Evolutionary conservation across 1,140 invertebrate species (phyloP).

Genomic region (Holcopasites calliopsidis): DNA sequence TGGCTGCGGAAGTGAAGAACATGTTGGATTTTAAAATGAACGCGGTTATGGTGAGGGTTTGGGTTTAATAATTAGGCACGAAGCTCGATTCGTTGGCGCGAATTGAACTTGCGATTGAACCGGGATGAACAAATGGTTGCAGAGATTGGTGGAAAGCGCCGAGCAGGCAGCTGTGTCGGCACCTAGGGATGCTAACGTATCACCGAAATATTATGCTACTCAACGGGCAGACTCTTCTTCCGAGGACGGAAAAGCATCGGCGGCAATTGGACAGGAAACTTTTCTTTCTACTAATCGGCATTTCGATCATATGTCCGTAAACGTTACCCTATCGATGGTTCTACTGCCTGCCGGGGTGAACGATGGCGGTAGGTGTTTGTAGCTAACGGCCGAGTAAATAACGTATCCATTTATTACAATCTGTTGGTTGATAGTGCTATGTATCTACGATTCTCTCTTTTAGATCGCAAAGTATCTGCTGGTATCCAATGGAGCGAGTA

Average conservation of each 20-base stretch:
- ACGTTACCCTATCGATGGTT: constrained; percentile 91
- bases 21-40: constrained; percentile 95
- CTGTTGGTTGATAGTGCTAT: no score
- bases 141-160: constrained; percentile 93
- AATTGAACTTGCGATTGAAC: no score
- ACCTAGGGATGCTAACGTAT: constrained; percentile 78
- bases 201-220: constrained; percentile 85
- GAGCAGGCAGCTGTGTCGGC: constrained; percentile 90
- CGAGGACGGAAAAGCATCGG: constrained; percentile 84
- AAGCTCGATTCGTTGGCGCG: no score
- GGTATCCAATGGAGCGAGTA: constrained; percentile 95
- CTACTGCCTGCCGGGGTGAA: constrained; percentile 93
- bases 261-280: constrained; percentile 84
- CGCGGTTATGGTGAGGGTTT: constrained; percentile 89
- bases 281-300: constrained; percentile 86
- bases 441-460: constrained; percentile 15
- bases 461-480: constrained; percentile 89
- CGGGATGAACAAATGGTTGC: no score
- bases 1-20: constrained; percentile 92
- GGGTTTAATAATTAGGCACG: no score
- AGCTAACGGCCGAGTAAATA: neutral
- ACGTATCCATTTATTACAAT: neutral
- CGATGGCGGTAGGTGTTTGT: constrained; percentile 83
- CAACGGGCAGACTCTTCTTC: constrained; percentile 86
- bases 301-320: constrained; percentile 91